Evolutionary conservation across 2,797 vertebrate species (phyloP), one percentile per base, ranked within the genome.

Genomic region (Onychomys torridus): DNA sequence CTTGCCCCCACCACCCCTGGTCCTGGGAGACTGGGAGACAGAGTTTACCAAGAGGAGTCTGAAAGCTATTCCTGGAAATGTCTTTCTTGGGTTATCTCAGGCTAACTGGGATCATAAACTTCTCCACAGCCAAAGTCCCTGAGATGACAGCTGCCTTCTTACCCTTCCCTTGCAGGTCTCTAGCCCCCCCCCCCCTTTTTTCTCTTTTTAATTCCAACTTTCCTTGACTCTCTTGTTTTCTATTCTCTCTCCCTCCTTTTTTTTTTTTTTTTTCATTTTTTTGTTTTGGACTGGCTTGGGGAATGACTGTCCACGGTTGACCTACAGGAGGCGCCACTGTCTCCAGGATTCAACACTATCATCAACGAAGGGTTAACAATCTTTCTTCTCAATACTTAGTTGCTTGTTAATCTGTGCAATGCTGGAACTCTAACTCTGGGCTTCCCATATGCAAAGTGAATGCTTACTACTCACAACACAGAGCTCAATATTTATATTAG

Each of bases 241-340:
- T 21, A 43, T 23, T 12, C 4, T 69, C 19, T 40, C 19, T 23
- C 59, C n/a, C 32, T 71, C 25, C 79, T 78, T 96, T 25, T 27
- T 89, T 57, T n/a, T n/a, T n/a, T n/a, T n/a, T n/a, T n/a, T n/a
- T n/a, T n/a, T n/a, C n/a, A 16, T 46, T 73, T 67, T 73, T 67
- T 92, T 57, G 79, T 65, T 78, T 93, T 75, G 79, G 77, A 49
- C 67, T 82, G 67, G 10, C 13, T 13, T 91, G 37, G 23, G n/a
- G 11, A 32, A 17, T 25, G 34, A 34, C 29, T 55, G 21, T 52
- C n/a, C 63, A 40, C 4, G 25, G 29, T 25, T 96, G 76, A 88
- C 55, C 52, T n/a, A 46, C 6, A 78, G 59, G 59, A 84, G 14
- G 46, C 61, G 23, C 61, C n/a, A 61, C 34, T 23, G 6, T 23